Base-by-base conservation (phyloP, 2,113 vertebrate genomes). In the Poicephalus meyeri region DNA sequence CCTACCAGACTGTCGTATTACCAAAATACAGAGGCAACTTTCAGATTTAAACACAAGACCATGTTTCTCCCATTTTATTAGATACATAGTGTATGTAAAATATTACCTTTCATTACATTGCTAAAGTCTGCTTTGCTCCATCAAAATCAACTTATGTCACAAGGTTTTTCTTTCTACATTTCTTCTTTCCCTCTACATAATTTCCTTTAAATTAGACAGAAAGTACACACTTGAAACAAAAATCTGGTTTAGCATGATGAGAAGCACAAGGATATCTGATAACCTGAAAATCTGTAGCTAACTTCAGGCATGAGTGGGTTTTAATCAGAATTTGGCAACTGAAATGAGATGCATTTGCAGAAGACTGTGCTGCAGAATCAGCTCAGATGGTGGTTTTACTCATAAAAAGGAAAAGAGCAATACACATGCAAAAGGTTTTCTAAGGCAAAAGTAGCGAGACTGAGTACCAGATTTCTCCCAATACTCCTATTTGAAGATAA, bases 291-390 rank as follows among this genome's bases (percentile, higher is more conserved):
- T 91, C 56, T 92, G 56, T 56, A 88, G 58, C 56, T 84, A 56
- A 53, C 72, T 93, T 94, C 65, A 92, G 56, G 86, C 86, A 72
- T 72, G 61, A 86, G 84, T 84, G 58, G 76, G 69, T 86, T 95
- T 89, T 91, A 94, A 95, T 92, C 80, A 90, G 61, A 94, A 93
- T 91, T 82, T 89, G 73, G 89, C 80, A 95, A 82, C 41, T 35
- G 24, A 92, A 89, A 81, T 35, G 24, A 91, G 86, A 81, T 15
- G 12, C n/a, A 94, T 86, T 86, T 96, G 60, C 83, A 92, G 42
- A 42, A 93, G 49, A 56, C 86, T 95, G 16, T 37, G 83, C 73
- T 58, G 56, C 56, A 35, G 68, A 82, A 96, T 95, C 79, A 88
- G 60, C 50, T 89, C 66, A 95, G 93, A 83, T 0, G 18, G 64